Evolutionary conservation across 2,888 invertebrate species (phyloP), one percentile per base, ranked within the genome.

Genomic region (Euzetes globulus): DNA sequence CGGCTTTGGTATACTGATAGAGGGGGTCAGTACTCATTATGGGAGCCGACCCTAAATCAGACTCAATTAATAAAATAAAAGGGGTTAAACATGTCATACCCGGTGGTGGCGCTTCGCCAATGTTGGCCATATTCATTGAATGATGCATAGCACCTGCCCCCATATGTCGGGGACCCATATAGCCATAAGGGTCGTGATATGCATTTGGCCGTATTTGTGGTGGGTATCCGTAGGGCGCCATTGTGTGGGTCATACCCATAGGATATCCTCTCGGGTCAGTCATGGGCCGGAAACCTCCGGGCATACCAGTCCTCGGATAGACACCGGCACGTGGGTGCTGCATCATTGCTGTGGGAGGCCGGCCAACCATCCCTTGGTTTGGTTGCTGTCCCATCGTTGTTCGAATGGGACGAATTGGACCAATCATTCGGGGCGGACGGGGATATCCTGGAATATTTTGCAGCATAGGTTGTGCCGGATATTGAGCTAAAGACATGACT

Each of bases 61-160:
- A 58, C 25, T 27, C 15, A 83, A 15, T 15, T 7, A 63, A 63
- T 11, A 50, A 58, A 25, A 27, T 58, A 9, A 58, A 25, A 17
- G 1, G 4, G 11, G 4, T 58, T 2, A 1, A 25, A 50, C 13
- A 50, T 7, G 13, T 11, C 29, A 33, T 47, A 50, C 71, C 71
- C 13, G 71, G 71, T 1, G 71, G 71, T 6, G 71, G 71, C 11
- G 52, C 52, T 50, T 71, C 71, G 9, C n/a, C 55, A 17, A 52
- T 29, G 9, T 25, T 19, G 11, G 25, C 3, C 27, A 41, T 27
- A 19, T 60, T 60, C 37, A 60, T 37, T 4, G 45, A 5, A 25
- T 55, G 60, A 72, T 41, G 55, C 25, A 45, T 33, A 11, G 58
- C 60, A 60, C 41, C 50, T n/a, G 58, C 33, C 4, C 25, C 11